Conservation (phyloP, 1,140 invertebrate genomes). For the Heliconius melpomene region DNA sequence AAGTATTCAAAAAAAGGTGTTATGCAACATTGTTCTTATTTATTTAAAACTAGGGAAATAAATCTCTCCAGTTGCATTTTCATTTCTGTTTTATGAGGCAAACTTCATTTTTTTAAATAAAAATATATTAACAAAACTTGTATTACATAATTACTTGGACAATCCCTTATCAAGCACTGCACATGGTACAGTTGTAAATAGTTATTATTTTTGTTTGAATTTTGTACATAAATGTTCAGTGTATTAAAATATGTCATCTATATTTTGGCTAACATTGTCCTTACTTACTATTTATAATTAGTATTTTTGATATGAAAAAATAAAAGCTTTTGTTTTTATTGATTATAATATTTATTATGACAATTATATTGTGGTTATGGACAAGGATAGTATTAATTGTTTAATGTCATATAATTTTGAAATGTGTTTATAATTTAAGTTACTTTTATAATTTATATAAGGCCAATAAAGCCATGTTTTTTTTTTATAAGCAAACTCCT, state of each 20-base stretch:
- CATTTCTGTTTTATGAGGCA: too few relatives aligned
- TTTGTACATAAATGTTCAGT: background rate
- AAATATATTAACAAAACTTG: too few relatives aligned
- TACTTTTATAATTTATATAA: background rate
- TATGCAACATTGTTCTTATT: too few relatives aligned
- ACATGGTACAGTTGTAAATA: background rate
- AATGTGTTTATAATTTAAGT: background rate
- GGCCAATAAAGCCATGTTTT: background rate
- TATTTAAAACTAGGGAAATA: too few relatives aligned
- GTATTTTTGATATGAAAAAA: background rate
- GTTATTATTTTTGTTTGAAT: background rate
- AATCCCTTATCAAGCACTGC: background rate
- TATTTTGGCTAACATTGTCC: background rate
- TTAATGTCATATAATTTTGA: background rate
- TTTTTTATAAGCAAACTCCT: too few relatives aligned
- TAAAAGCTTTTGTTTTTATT: background rate
- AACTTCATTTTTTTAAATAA: too few relatives aligned
- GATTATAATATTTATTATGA: conserved; percentile 1
- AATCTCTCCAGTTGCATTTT: too few relatives aligned
- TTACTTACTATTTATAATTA: background rate
- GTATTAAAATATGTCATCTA: background rate
- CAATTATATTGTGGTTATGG: conserved; percentile 2
- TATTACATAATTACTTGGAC: too few relatives aligned
- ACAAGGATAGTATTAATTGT: background rate
- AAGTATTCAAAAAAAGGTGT: too few relatives aligned